phyloP scores from a whole-genome alignment of 2,113 vertebrate genomes.

The Nansenia antarctica region DNA sequence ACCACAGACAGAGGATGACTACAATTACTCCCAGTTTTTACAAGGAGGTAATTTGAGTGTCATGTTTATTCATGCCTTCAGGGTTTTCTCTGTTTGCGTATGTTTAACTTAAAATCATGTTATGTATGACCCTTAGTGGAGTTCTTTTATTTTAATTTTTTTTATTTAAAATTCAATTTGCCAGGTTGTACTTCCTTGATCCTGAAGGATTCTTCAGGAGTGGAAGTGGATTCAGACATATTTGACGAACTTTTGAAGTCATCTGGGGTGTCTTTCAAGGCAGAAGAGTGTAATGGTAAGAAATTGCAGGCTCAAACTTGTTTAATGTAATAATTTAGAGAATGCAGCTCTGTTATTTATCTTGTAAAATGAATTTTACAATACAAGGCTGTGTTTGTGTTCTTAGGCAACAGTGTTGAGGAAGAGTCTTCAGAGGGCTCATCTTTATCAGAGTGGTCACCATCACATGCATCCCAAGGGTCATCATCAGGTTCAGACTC shows the following conservation, averaged over 20 bases:
- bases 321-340: background rate
- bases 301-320: constrained; percentile 1
- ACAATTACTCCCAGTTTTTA: too few relatives aligned
- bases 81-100: too few relatives aligned
- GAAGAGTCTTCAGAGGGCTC: too few relatives aligned
- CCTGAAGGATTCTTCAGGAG: constrained; percentile 4
- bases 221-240: constrained; percentile 11
- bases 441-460: background rate
- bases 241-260: constrained; percentile 18
- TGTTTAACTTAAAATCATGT: too few relatives aligned
- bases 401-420: background rate
- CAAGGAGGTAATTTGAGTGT: too few relatives aligned
- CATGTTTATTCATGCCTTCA: too few relatives aligned
- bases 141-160: too few relatives aligned
- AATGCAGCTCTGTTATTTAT: background rate
- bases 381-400: background rate
- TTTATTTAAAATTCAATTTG: too few relatives aligned
- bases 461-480: constrained; percentile 6
- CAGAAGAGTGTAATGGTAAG: constrained; percentile 14
- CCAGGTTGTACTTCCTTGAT: constrained; percentile 8
- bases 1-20: too few relatives aligned
- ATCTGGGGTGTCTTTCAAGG: constrained; percentile 17
- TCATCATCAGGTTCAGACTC: too few relatives aligned
- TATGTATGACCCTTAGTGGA: too few relatives aligned
- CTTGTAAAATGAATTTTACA: background rate